These are phyloP conservation scores for Tyrophagus putrescentiae DNA, from an alignment of 1,140 invertebrate genomes.

Conservation along the genomic window DNA sequence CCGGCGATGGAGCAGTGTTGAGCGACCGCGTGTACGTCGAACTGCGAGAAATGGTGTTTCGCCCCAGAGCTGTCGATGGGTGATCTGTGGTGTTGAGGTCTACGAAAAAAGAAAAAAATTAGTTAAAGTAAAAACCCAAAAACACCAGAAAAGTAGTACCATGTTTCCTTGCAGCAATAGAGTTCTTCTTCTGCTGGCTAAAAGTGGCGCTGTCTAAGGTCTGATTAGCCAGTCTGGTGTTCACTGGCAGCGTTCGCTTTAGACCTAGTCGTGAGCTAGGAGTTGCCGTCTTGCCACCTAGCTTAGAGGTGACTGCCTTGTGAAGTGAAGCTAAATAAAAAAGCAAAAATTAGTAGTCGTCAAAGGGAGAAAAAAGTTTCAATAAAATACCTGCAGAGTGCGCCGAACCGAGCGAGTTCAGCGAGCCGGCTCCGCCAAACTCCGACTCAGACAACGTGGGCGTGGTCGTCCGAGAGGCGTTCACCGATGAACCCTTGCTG, in stretches of 20 bases:
- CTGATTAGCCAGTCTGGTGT: too few species aligned
- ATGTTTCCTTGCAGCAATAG: too few species aligned
- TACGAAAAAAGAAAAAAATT: neutral
- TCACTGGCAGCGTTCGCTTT: neutral
- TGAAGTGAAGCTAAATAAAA: neutral
- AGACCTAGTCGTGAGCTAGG: too few species aligned
- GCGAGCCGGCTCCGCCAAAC: neutral
- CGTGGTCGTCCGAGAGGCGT: neutral
- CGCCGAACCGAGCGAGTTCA: neutral
- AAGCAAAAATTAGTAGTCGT: neutral
- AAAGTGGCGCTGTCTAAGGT: too few species aligned
- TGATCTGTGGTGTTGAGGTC: neutral
- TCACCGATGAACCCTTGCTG: neutral
- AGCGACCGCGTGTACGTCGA: slow-evolving; percentile 1
- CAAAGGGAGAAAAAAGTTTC: neutral
- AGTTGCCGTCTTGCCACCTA: too few species aligned
- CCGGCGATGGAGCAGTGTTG: neutral
- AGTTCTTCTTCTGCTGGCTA: too few species aligned
- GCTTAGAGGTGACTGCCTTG: neutral
- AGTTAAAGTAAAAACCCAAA: neutral
- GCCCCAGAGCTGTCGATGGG: neutral
- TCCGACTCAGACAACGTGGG: neutral
- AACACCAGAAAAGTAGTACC: too few species aligned
- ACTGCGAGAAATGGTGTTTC: neutral
- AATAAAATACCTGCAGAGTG: neutral